A percentile compares a stretch with the other conserved stretches of the same genome.
Conservation (phyloP, 2,113 vertebrate genomes). For the Urocolius indicus region DNA sequence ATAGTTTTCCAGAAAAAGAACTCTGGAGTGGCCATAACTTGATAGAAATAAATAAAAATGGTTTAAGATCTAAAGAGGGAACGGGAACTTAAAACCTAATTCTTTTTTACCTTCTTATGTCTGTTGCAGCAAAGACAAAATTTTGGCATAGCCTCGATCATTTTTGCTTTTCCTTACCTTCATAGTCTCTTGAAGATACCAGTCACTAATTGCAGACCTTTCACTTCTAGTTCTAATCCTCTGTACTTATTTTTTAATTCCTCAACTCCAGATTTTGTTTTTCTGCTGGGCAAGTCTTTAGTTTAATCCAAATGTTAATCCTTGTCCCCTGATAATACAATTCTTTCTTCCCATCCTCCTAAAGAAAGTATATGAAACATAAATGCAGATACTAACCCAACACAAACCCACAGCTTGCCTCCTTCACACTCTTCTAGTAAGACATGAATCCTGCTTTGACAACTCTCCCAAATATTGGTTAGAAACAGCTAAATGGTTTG, state of each 20-base stretch:
- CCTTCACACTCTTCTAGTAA: conserved; percentile 9
- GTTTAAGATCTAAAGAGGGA: not conserved
- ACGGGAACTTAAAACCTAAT: not conserved
- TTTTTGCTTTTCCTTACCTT: conserved; percentile 53
- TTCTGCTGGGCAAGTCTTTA: conserved; percentile 54
- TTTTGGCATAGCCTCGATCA: not conserved
- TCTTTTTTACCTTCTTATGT: not conserved
- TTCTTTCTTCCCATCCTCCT: conserved; percentile 26
- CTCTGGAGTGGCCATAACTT: not conserved
- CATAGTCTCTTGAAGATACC: conserved; percentile 23
- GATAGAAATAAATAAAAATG: not conserved
- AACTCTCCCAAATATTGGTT: conserved; percentile 46
- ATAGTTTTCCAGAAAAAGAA: not conserved
- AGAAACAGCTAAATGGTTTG: conserved; percentile 26
- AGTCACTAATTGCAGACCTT: conserved; percentile 39
- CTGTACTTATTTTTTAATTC: conserved; percentile 32
- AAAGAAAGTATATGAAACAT: conserved; percentile 45
- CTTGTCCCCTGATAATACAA: conserved; percentile 43
- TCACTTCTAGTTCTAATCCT: conserved; percentile 47
- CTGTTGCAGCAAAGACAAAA: conserved; percentile 24
- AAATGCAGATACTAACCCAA: conserved; percentile 41
- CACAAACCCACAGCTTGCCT: conserved; percentile 45
- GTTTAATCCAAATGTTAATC: conserved; percentile 59
- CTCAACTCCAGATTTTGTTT: conserved; percentile 51
- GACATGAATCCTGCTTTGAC: conserved; percentile 2